A percentile compares a stretch with the other conserved stretches of the same genome.
phyloP scores from a whole-genome alignment of 2,797 vertebrate species.

The Mormyrops attenuatus region DNA sequence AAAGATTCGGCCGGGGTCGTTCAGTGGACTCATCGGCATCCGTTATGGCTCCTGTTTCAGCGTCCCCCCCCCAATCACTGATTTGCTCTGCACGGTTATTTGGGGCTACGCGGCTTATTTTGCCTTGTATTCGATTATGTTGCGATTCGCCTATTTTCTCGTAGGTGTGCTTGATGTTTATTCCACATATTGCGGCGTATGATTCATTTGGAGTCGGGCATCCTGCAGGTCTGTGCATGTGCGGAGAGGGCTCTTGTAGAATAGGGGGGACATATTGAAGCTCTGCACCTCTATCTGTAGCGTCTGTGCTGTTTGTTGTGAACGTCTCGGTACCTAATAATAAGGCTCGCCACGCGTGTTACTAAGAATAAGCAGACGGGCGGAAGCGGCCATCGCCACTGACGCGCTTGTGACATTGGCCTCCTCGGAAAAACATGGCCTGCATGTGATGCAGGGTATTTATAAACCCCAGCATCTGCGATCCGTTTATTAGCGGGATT shows the following conservation, averaged over 20 bases:
- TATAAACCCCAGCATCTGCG: constrained; percentile 36
- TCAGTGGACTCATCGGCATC: constrained; percentile 21
- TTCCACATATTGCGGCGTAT: not conserved
- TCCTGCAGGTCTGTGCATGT: not conserved
- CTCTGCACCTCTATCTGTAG: not conserved
- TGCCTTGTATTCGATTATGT: not conserved
- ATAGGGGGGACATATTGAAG: not conserved
- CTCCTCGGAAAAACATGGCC: constrained; percentile 13
- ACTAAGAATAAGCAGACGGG: not conserved
- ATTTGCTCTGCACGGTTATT: not conserved
- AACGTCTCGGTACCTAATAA: not conserved
- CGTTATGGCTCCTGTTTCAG: not conserved
- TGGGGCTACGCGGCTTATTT: not conserved
- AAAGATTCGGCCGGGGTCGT: constrained; percentile 52
- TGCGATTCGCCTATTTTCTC: not conserved
- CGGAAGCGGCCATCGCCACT: not conserved
- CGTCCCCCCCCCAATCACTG: not conserved
- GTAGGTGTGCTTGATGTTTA: not conserved
- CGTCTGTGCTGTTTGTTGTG: not conserved
- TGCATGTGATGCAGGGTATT: constrained; percentile 36
- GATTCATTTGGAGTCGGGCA: not conserved
- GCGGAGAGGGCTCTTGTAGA: not conserved
- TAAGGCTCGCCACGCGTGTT: not conserved
- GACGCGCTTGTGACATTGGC: not conserved
- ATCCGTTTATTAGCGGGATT: constrained; percentile 39